Evolutionary conservation across 35 echinoderm and acorn worm genomes (phyloP), one percentile per base, ranked within the genome.

Genomic region (Chiridota heheva): DNA sequence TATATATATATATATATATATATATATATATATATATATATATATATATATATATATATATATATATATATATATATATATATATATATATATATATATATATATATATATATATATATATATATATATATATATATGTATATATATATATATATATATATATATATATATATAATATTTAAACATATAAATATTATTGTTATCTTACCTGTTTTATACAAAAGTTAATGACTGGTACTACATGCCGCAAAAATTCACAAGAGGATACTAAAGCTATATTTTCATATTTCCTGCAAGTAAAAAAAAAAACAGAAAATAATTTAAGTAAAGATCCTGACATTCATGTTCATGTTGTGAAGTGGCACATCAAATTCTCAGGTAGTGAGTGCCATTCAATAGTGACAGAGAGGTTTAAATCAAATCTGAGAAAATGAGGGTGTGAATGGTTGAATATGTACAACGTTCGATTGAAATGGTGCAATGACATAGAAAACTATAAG

Each of bases 231-330:
- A 98, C 46, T 20, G 95, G 88, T 66, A 98, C 82, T 44, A 98
- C 81, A 24, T 85, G 82, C 58, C 82, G 84, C 35, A 91, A 74
- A 57, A 88, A 91, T 69, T 98, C 95, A 85, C 89, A 98, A 12
- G 95, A 98, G 22, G 89, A 84, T 64, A 98, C 76, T 38, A 98
- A 49, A 5, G 95, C 88, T 28, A 98, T 82, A 60, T 98, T 98
- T 48, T 98, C 95, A 88, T 77, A 89, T 44, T 92, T 91, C 65
- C 95, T 98, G 75, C 2, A 88, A 45, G 13, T 36, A 77, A 35
- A 30, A 56, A 78, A 48, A 86, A 61, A 5, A 61, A 48, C 56
- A 65, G 60, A 61, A 72, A 72, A 67, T 44, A 74, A 89, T 20
- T 24, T 27, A 37, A n/a, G 2, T 0, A 51, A 51, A 22, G 8